These are phyloP conservation scores for Orthonychiurus folsomi DNA, from an alignment of 2,888 invertebrate species.

Conservation along the genomic window DNA sequence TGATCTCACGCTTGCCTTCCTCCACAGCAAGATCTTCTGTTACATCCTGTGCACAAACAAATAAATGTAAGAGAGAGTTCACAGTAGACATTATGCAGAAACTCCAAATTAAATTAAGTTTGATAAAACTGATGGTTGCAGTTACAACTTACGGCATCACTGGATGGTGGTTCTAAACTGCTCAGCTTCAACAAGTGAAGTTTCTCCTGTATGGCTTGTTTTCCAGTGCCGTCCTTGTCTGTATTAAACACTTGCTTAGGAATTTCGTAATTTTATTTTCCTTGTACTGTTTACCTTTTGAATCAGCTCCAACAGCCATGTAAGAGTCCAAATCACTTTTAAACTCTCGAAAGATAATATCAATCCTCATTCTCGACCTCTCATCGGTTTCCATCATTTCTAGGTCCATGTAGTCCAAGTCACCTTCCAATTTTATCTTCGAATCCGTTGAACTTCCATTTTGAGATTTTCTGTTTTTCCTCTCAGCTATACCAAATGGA, in stretches of 20 bases:
- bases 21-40: slow-evolving; percentile 78
- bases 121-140: not conserved
- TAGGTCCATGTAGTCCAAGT: slow-evolving; percentile 59
- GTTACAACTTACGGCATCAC: slow-evolving; percentile 19
- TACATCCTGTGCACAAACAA: slow-evolving; percentile 35
- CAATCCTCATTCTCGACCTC: slow-evolving; percentile 65
- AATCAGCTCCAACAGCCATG: slow-evolving; percentile 31
- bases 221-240: slow-evolving; percentile 31
- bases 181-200: slow-evolving; percentile 37
- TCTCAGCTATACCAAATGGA: slow-evolving; percentile 25
- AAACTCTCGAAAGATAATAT: slow-evolving; percentile 73
- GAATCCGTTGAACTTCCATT: slow-evolving; percentile 37
- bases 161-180: slow-evolving; percentile 29
- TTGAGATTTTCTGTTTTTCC: slow-evolving; percentile 44
- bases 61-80: no score
- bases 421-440: slow-evolving; percentile 26
- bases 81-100: no score
- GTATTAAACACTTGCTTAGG: no score
- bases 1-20: slow-evolving; percentile 91
- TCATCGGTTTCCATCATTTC: slow-evolving; percentile 64
- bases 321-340: slow-evolving; percentile 55
- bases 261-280: no score
- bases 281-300: slow-evolving; percentile 18
- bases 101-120: no score
- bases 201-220: slow-evolving; percentile 37